Conservation (phyloP, 1,140 invertebrate species). For the Phymastichus coffea region DNA sequence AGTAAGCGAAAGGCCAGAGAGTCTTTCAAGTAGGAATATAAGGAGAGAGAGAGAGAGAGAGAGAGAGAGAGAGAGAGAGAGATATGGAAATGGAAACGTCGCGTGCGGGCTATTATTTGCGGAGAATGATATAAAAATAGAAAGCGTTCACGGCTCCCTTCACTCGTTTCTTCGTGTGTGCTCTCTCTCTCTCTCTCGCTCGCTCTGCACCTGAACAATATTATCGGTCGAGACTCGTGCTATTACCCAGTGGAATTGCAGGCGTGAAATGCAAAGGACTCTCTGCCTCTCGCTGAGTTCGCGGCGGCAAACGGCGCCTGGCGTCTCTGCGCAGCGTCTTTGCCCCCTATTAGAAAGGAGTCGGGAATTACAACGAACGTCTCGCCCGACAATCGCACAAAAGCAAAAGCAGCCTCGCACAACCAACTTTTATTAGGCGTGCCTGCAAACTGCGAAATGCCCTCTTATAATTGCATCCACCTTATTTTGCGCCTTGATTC, state of each 20-base stretch:
- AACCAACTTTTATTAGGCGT: too few relatives aligned
- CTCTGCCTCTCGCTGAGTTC: neutral
- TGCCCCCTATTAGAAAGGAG: neutral
- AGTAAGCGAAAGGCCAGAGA: too few relatives aligned
- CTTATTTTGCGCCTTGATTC: too few relatives aligned
- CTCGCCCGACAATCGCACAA: neutral
- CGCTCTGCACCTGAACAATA: slow-evolving; percentile 12
- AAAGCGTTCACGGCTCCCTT: too few relatives aligned
- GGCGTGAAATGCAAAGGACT: slow-evolving; percentile 26
- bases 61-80: neutral
- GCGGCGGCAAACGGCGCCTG: neutral
- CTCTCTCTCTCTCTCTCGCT: too few relatives aligned
- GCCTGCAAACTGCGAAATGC: too few relatives aligned
- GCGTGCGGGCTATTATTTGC: slow-evolving; percentile 2
- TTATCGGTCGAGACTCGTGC: slow-evolving; percentile 18
- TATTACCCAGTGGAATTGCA: slow-evolving; percentile 23
- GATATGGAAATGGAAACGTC: slow-evolving; percentile 18
- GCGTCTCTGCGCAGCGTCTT: neutral
- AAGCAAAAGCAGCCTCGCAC: neutral
- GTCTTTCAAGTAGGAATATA: slow-evolving; percentile 21
- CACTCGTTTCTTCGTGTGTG: neutral
- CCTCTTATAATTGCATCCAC: too few relatives aligned
- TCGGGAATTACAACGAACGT: slow-evolving; percentile 1
- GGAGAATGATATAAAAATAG: slow-evolving; percentile 16
- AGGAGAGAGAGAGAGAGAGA: slow-evolving; percentile 18